phyloP scores from a whole-genome alignment of 2,797 vertebrate genomes.

The Synanceia verrucosa region DNA sequence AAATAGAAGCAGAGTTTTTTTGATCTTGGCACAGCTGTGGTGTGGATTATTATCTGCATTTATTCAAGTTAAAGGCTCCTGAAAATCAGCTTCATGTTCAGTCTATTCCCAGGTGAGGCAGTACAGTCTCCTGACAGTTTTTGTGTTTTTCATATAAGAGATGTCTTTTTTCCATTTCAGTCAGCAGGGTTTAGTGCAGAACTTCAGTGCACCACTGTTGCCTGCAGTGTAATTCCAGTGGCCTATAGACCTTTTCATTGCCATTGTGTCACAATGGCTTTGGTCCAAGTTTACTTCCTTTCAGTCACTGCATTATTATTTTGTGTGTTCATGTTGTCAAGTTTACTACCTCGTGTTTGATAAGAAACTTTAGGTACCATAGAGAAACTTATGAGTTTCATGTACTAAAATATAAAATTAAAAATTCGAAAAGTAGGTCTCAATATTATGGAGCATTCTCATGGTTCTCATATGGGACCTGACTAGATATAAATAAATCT shows the following conservation, averaged over 20 bases:
- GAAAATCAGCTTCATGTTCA: not conserved
- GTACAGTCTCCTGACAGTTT: not conserved
- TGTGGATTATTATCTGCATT: constrained; percentile 35
- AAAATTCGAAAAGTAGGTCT: constrained; percentile 37
- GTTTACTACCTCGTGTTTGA: not conserved
- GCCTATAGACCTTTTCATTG: not conserved
- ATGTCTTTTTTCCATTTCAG: too few species aligned
- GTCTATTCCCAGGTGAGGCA: constrained; percentile 2
- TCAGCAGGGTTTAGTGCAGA: too few species aligned
- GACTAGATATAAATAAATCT: constrained; percentile 37
- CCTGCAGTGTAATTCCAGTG: not conserved
- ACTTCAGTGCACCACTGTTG: too few species aligned
- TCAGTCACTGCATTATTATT: not conserved
- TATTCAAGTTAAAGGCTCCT: constrained; percentile 26
- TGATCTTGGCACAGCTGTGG: constrained; percentile 14
- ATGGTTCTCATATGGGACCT: constrained; percentile 42
- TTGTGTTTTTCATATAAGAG: too few species aligned
- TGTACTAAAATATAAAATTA: constrained; percentile 26
- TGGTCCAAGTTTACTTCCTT: not conserved
- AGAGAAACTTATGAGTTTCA: not conserved
- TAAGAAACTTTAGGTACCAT: not conserved
- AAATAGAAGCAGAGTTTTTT: constrained; percentile 20
- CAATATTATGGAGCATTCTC: constrained; percentile 23
- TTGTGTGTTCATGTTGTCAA: not conserved
- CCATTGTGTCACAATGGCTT: not conserved